Evolutionary conservation across 2,797 vertebrate genomes (phyloP), one percentile per base, ranked within the genome.

Genomic region (Atherinosoma microstoma): DNA sequence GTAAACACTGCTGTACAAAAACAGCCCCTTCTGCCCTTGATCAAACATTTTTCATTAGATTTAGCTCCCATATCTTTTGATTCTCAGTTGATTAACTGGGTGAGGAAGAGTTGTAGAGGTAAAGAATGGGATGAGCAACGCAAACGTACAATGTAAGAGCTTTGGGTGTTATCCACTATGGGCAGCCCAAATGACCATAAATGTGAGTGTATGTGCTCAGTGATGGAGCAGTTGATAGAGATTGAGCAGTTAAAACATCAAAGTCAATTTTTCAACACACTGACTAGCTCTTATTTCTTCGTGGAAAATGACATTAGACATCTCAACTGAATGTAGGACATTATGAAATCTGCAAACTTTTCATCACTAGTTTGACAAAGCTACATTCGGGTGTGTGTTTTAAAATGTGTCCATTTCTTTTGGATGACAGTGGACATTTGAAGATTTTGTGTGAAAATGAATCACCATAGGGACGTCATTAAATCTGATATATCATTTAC

Each of bases 401-500:
- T 30, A n/a, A 59, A 10, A 73, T 18, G 53, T 3, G 11, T 66
- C 22, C 4, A 18, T 40, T 54, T 24, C 29, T 34, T 51, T 12
- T 42, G 34, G 7, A 30, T 49, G 30, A n/a, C 38, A 35, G 82
- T 62, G 16, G 22, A 36, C 42, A 63, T 45, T 27, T n/a, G 32
- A 58, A 56, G 59, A 59, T 76, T 82, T 53, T 32, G 58, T 62
- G 29, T 65, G 67, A 75, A 78, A 83, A 74, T 45, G 67, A 38
- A 69, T 80, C 36, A 60, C 12, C 20, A 62, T 32, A 38, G 57
- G 45, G 29, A 22, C 45, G 73, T 86, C 79, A 78, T 76, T 83
- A 81, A 58, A 86, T 81, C 58, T 65, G 70, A 73, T 71, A 77
- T 80, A 70, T 56, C 59, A 74, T 83, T 82, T 80, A 60, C 71